Percentiles rank a stretch among this genome's conserved stretches.
Conservation (phyloP, 1,140 invertebrate genomes). For the Coptotermes formosanus region DNA sequence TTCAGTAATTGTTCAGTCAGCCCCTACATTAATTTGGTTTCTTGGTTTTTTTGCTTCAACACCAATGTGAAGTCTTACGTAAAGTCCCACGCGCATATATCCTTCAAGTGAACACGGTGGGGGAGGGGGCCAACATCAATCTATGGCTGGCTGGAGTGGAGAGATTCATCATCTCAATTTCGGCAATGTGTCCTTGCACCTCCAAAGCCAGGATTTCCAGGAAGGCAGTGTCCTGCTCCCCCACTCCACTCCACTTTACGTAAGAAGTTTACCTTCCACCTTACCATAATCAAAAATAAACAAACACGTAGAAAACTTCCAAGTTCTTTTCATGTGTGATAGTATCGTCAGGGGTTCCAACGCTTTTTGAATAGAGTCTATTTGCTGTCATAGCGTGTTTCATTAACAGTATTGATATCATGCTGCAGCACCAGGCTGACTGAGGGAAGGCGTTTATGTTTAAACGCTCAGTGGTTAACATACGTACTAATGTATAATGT, state of each 20-base stretch:
- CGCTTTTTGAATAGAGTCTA: neutral
- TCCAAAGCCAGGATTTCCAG: neutral
- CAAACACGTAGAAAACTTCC: neutral
- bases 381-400: neutral
- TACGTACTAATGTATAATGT: no score
- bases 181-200: slow-evolving; percentile 5
- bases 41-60: no score
- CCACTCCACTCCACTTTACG: neutral
- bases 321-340: neutral
- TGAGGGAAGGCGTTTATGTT: no score
- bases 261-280: slow-evolving; percentile 5
- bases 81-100: no score
- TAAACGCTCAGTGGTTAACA: no score
- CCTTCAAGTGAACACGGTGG: no score
- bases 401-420: neutral
- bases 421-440: no score
- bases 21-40: no score
- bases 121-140: no score
- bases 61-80: no score
- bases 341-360: neutral
- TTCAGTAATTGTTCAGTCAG: no score
- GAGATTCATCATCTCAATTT: neutral
- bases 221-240: neutral
- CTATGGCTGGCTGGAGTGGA: neutral
- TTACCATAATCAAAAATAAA: neutral